Evolutionary conservation across 2,797 vertebrate species (phyloP).

Genomic region (Tapera naevia): DNA sequence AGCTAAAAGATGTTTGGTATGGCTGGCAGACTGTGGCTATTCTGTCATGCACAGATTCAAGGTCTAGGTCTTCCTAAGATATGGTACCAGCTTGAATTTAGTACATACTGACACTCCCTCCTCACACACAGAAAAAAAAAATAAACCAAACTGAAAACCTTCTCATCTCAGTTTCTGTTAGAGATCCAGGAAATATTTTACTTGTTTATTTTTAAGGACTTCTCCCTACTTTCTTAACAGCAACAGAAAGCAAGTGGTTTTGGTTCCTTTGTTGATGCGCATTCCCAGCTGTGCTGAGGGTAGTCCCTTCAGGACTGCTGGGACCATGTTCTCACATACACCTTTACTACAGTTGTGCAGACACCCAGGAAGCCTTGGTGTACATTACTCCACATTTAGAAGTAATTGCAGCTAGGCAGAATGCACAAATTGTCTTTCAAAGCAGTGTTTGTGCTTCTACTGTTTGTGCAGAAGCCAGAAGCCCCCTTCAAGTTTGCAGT

Average conservation of each 20-base stretch:
- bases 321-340: rapidly evolving
- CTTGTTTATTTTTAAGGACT: neutral
- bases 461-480: neutral
- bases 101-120: neutral
- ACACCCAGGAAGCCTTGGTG: neutral
- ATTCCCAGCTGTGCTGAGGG: neutral
- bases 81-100: neutral
- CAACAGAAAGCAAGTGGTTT: neutral
- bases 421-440: neutral
- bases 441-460: rapidly evolving
- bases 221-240: neutral
- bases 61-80: neutral
- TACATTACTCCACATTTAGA: neutral
- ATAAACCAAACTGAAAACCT: neutral
- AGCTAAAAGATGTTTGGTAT: neutral
- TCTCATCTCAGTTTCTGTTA: neutral
- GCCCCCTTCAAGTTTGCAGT: rapidly evolving
- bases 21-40: neutral
- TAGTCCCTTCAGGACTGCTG: neutral
- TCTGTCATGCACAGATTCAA: neutral
- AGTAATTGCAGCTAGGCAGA: neutral
- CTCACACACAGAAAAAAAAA: rapidly evolving
- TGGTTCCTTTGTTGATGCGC: neutral
- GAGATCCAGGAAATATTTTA: neutral
- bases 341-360: neutral